Evolutionary conservation across 2,797 vertebrate species (phyloP).

Genomic region (Leptoclinus maculatus): DNA sequence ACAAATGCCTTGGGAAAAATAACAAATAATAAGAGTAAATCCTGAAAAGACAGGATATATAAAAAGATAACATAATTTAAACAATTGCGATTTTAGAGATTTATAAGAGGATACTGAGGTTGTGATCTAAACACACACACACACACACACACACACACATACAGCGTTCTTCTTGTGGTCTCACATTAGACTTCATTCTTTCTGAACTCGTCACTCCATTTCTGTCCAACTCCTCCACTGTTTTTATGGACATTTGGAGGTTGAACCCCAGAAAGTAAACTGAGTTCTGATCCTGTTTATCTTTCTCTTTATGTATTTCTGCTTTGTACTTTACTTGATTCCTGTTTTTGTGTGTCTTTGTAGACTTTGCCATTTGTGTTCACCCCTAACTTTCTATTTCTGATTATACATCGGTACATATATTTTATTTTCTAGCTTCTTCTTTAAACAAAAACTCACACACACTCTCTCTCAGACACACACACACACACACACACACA

Average conservation of each 20-base stretch:
- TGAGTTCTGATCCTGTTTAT: background rate
- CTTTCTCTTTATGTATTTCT: background rate
- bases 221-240: background rate
- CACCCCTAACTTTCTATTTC: background rate
- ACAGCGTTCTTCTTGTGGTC: background rate
- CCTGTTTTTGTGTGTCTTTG: background rate
- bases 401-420: background rate
- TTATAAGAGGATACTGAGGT: background rate
- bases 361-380: background rate
- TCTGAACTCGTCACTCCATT: background rate
- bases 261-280: background rate
- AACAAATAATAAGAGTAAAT: background rate
- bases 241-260: background rate
- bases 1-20: background rate
- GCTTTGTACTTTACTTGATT: background rate
- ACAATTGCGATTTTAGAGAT: too few species aligned
- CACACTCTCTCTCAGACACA: conserved; percentile 8
- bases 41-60: background rate
- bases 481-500: background rate
- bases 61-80: background rate
- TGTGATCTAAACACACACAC: background rate
- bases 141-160: background rate
- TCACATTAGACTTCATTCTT: conserved; percentile 8
- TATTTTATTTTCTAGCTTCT: background rate
- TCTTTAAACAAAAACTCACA: background rate